Base-by-base conservation (phyloP, 2,888 invertebrate species). In the Blastobasis adustella region DNA sequence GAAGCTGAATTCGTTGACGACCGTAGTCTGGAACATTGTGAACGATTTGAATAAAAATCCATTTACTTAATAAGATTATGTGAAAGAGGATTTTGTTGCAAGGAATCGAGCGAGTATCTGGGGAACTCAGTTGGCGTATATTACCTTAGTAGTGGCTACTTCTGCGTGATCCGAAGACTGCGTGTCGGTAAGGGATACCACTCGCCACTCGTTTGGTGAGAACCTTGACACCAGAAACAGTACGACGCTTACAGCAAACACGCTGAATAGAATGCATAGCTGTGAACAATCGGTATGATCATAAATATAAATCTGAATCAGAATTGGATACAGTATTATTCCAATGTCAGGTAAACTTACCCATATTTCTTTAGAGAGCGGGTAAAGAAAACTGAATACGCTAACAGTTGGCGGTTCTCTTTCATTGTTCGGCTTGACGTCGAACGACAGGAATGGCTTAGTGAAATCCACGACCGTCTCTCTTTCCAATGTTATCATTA, bases 391-490 rank as follows among this genome's bases (percentile, higher is more conserved):
- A 69, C 96, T 97, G 86, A 99, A 98, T 53, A 98, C 96, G 1
- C 96, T 94, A 41, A 37, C 46, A 6, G 93, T 92, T 70, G 94
- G 93, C 75, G 95, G 94, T 65, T 92, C 92, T 9, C 95, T 94
- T 67, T 94, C 95, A 83, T 96, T 96, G 71, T 96, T 95, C 93
- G 98, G 96, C 68, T 98, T 98, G 67, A 98, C 95, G 54, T 98
- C 98, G 54, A 98, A 92, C 5, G 97, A 96, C 93, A 99, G 96
- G 87, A 98, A 99, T 1, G 99, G 98, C 81, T 97, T 98, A 73
- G 96, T 97, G 86, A 99, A 99, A 82, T 99, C 98, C 62, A 99
- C 96, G 59, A 97, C 98, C 52, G 94, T 90, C 82, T 99, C 98
- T 38, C 99, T 90, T 71, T 96, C 96, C 10, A 96, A 93, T 6